Evolutionary conservation across 2,113 vertebrate species (phyloP), one percentile per base, ranked within the genome.

Genomic region (Machaerirhynchus nigripectus): DNA sequence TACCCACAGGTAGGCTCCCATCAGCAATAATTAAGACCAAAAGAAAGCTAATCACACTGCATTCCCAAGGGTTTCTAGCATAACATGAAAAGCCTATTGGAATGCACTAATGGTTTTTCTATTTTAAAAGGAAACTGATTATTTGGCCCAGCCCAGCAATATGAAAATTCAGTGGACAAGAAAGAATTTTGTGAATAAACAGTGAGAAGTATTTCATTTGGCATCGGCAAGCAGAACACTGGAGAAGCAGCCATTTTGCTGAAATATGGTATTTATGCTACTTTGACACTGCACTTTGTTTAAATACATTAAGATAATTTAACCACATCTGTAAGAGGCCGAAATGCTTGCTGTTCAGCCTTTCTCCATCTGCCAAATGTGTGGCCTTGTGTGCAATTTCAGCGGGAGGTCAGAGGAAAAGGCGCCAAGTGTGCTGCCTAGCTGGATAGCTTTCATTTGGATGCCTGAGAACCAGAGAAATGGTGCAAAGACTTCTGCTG

Each of bases 141-240:
- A 83, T 89, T 96, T 95, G 84, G 80, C 59, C 74, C 86, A 84
- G 64, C 30, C 59, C 65, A 87, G 63, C 50, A 93, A 85, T 92
- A 89, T 79, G 92, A 90, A 94, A 94, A 96, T 96, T 95, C 84
- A 94, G 64, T 86, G 79, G 81, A 80, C 59, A 87, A 93, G 95
- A 90, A 95, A 70, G 90, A 95, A 95, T 93, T 94, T 59, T 87
- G 81, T 90, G 87, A 95, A 93, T 96, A 97, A 96, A 96, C 96
- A 96, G 57, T 70, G 68, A 84, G 86, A 94, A 87, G 15, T 96
- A 95, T 96, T 96, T 96, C 52, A 89, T 96, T 96, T 96, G 95
- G 93, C 89, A 78, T 57, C 1, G 0, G 59, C 63, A 74, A 94
- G 71, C 82, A 88, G 90, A 93, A 59, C 22, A 14, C 37, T 70